Evolutionary conservation across 2,888 invertebrate genomes (phyloP).

Genomic region (Aspidiotus destructor): DNA sequence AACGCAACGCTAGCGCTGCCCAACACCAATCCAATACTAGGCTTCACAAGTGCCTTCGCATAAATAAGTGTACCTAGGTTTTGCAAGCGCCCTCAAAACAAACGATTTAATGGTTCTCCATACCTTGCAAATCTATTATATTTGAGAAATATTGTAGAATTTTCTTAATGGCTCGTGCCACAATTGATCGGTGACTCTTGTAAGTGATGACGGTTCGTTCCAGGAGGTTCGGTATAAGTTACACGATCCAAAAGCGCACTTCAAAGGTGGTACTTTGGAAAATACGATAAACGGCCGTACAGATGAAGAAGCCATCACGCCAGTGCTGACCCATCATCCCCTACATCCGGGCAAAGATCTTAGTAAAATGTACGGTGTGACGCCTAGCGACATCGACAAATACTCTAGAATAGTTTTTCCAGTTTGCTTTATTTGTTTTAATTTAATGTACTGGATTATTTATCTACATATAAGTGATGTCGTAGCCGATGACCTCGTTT

Average conservation of each 20-base stretch:
- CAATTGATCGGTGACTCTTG: constrained; percentile 44
- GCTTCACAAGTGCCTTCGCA: too few relatives aligned
- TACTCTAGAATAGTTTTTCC: constrained; percentile 97
- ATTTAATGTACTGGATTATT: constrained; percentile 96
- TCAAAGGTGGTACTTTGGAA: constrained; percentile 82
- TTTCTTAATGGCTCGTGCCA: too few relatives aligned
- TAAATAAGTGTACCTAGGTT: too few relatives aligned
- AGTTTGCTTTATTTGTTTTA: constrained; percentile 96
- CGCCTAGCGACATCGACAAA: constrained; percentile 97
- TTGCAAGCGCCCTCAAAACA: too few relatives aligned
- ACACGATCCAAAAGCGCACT: constrained; percentile 86
- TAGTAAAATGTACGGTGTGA: constrained; percentile 82
- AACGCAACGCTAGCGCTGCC: too few relatives aligned
- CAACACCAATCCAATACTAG: too few relatives aligned
- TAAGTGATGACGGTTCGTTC: constrained; percentile 47
- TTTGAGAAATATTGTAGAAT: too few relatives aligned
- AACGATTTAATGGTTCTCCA: too few relatives aligned
- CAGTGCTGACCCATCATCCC: constrained; percentile 58
- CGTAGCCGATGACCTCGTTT: constrained; percentile 84
- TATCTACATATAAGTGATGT: constrained; percentile 93
- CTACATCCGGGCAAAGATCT: constrained; percentile 84
- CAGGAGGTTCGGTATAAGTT: constrained; percentile 94
- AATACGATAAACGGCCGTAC: constrained; percentile 77
- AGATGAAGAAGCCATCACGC: constrained; percentile 53
- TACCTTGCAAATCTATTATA: too few relatives aligned